These are phyloP conservation scores for Alloscopus bannaensis DNA, from an alignment of 2,888 invertebrate species.

Conservation along the genomic window DNA sequence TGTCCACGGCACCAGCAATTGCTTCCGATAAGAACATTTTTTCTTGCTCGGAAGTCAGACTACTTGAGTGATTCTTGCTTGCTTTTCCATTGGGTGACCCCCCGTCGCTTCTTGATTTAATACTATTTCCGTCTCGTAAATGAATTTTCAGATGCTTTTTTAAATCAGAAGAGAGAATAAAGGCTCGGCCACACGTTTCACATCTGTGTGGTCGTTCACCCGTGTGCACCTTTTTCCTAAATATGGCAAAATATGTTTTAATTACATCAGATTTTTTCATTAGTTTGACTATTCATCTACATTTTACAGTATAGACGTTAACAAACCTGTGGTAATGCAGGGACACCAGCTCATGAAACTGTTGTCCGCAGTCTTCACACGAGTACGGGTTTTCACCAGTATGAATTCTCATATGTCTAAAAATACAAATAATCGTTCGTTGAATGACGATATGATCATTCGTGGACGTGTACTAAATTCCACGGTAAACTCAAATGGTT, in stretches of 20 bases:
- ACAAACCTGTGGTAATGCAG: conserved; percentile 72
- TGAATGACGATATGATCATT: too few species aligned
- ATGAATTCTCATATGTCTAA: conserved; percentile 67
- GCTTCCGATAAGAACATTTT: not conserved
- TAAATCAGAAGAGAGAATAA: conserved; percentile 71
- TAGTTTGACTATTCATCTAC: not conserved
- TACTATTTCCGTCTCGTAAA: conserved; percentile 38
- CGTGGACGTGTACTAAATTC: too few species aligned
- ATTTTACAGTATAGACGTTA: not conserved
- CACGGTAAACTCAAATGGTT: too few species aligned
- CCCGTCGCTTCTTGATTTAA: conserved; percentile 29
- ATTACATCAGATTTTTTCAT: not conserved
- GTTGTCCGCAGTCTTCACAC: conserved; percentile 69
- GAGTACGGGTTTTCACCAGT: conserved; percentile 68
- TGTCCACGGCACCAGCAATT: conserved; percentile 14
- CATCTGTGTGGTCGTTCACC: conserved; percentile 72
- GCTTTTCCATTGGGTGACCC: not conserved
- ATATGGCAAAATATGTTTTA: not conserved
- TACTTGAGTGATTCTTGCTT: not conserved
- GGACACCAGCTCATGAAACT: conserved; percentile 72
- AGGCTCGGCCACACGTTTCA: conserved; percentile 65
- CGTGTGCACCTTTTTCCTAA: conserved; percentile 72
- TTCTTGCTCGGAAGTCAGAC: not conserved
- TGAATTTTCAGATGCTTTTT: conserved; percentile 71
- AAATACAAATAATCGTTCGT: too few species aligned